Evolutionary conservation across 2,797 vertebrate species (phyloP), one percentile per base, ranked within the genome.

Genomic region (Allobates femoralis): DNA sequence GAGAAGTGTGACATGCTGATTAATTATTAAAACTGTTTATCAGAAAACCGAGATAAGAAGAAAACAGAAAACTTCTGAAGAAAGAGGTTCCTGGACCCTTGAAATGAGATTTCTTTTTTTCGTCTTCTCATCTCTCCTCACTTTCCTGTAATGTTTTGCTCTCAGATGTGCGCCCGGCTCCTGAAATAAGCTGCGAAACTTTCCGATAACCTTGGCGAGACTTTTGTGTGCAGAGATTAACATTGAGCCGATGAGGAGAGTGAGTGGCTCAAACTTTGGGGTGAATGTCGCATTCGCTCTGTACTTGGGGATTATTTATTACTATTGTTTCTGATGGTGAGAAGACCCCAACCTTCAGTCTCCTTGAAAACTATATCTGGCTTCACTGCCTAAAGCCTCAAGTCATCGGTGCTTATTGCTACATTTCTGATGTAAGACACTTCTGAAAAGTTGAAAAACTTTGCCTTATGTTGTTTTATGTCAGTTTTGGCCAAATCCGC

Each of bases 11-110:
- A 71, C 75, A 85, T 2, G 19, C 66, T 80, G 77, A 85, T 85
- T 73, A 85, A 85, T 85, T 80, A 85, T 85, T 85, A 60, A 85
- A 58, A 55, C 64, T 73, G 77, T 85, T 69, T 85, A 73, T 85
- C 77, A 80, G 64, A 85, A 73, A 69, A 12, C 28, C 46, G 53
- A 73, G 66, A 80, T 80, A 73, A 73, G 55, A 85, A 18, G 46
- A 58, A 83, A 23, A 32, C 6, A 34, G 51, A 32, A 64, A 84
- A 71, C 53, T 73, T 84, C 28, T 23, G 56, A 84, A 76, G 55
- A 51, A n/a, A 75, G 32, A 51, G 16, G 50, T 55, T 73, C 26
- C 26, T 64, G 60, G 26, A 60, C 56, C 62, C 37, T 77, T 77
- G 26, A 66, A 66, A 51, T 76, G 8, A 53, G 83, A n/a, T 50